Evolutionary conservation across 1,140 invertebrate species (phyloP), one percentile per base, ranked within the genome.

Genomic region (Drosophila ananassae): DNA sequence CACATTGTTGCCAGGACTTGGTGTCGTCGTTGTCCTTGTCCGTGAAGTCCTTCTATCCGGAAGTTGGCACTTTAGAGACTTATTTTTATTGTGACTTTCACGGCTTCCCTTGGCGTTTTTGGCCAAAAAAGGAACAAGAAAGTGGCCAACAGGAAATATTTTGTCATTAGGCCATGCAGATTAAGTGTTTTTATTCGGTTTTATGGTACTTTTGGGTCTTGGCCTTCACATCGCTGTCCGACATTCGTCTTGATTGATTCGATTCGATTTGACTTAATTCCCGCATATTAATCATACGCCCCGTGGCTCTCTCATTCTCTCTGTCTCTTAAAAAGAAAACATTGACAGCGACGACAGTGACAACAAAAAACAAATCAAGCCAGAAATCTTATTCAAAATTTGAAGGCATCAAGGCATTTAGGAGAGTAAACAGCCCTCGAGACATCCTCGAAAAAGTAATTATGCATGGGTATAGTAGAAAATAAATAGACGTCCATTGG

Each of bases 231-330:
- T 50, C 12, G 39, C n/a, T 50, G 57, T 41, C 79, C 79, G 79
- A 75, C 79, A 78, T 82, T 79, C 62, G 80, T 21, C 67, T 76
- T 87, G 83, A 87, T 87, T 87, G 83, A 87, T 87, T 87, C 83
- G 83, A 71, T 87, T 87, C 83, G 83, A 87, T 87, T 89, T 87
- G 82, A 89, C 78, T 87, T 87, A 82, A 87, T 89, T 89, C 66
- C 82, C 83, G 83, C 79, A 87, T 89, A 87, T 87, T 87, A 87
- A 87, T 87, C 83, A 87, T 89, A 87, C 75, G 83, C 79, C 75
- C 71, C 60, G 60, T 50, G 74, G 66, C 71, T 10, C 13, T 13
- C 39, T 41, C 34, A 1, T 8, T 17, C 71, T 10, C 13, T 13
- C 39, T 41, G 2, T 0, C 3, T 17, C 17, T 17, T 17, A 17